Base-by-base conservation (phyloP, 2,797 vertebrate genomes). In the Nannoperca australis region DNA sequence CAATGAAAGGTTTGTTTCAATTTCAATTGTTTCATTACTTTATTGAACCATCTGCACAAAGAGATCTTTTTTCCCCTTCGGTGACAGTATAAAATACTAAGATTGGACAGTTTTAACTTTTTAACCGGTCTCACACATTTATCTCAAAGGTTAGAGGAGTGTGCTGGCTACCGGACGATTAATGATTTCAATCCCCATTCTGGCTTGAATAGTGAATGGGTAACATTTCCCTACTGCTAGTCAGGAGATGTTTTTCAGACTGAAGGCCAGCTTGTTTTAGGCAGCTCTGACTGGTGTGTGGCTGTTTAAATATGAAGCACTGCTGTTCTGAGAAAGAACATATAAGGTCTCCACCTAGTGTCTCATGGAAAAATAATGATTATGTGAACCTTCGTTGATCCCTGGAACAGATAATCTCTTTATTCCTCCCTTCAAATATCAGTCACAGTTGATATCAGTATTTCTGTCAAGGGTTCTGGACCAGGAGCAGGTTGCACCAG, bases 31-130 rank as follows among this genome's bases (percentile, higher is more conserved):
- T n/a, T n/a, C n/a, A n/a, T 78, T 18, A 36, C 5, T 92, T 88
- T 66, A 84, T 14, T 70, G 61, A 86, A 74, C 82, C 82, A 87
- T 83, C 84, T 90, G 84, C 53, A 22, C 42, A 9, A 20, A 54
- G 47, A 78, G 24, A 70, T 70, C 7, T n/a, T n/a, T n/a, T n/a
- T n/a, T n/a, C n/a, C n/a, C n/a, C 50, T 50, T 85, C 49, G 55
- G 61, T 87, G 78, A 76, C 78, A 63, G 67, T 1, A 60, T 62
- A 2, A 73, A 55, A 81, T 34, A 22, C 45, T 44, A 11, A 53
- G 6, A 60, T 66, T 62, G 54, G 2, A 59, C 47, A n/a, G 18
- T 22, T 55, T 73, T 10, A 60, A 36, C 5, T 34, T 7, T 47
- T 50, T 3, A 8, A 30, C 20, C 7, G 5, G 7, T 30, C 15